Evolutionary conservation across 2,113 vertebrate species (phyloP).

Genomic region (Candoia aspera): DNA sequence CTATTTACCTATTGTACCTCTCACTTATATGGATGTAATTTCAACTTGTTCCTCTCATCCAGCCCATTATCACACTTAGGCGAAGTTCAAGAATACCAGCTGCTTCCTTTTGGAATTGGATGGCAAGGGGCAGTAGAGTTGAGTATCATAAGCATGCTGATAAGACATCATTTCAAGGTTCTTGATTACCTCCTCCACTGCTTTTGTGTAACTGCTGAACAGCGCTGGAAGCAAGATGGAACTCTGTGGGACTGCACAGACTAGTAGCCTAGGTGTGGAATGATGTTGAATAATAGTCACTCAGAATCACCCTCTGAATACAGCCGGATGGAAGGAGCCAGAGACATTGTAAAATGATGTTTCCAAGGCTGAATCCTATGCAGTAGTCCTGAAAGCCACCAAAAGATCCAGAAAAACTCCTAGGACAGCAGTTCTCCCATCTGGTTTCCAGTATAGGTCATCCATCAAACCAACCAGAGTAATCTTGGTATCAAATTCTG

Average conservation of each 20-base stretch:
- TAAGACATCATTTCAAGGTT: background rate
- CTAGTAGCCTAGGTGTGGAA: background rate
- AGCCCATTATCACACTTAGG: background rate
- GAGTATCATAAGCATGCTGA: background rate
- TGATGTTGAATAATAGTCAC: background rate
- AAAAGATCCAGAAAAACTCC: background rate
- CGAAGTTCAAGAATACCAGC: background rate
- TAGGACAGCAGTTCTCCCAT: background rate
- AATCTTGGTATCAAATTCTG: background rate
- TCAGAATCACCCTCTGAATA: background rate
- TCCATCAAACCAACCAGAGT: background rate
- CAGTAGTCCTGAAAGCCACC: background rate
- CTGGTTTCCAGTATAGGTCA: background rate
- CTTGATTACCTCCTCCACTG: background rate
- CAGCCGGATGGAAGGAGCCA: background rate
- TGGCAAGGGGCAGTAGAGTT: background rate
- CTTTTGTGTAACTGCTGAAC: background rate
- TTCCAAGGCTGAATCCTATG: background rate
- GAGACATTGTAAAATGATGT: background rate
- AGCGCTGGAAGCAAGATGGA: background rate
- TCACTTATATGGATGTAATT: background rate
- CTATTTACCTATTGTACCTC: background rate
- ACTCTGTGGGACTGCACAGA: background rate
- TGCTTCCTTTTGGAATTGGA: background rate
- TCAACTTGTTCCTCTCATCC: background rate